Base-by-base conservation (phyloP, 2,113 vertebrate species). In the Lampris incognitus region DNA sequence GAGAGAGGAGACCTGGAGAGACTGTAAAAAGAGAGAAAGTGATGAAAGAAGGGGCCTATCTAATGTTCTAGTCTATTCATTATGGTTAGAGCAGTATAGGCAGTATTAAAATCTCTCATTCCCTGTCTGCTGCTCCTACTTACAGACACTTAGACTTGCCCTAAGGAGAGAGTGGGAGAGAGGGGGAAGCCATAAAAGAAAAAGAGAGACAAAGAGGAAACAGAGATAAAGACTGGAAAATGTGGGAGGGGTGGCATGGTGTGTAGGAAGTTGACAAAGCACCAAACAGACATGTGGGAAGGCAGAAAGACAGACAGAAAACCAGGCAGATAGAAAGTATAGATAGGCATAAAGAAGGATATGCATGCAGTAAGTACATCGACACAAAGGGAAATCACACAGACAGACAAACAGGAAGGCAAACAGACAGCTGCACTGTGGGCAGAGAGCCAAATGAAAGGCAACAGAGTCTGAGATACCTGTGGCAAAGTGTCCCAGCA, bases 41-140 rank as follows among this genome's bases (percentile, higher is more conserved):
- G 11, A 36, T 46, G 6, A 37, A 49, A 50, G 37, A 7, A 61
- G 49, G 11, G 72, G 55, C 48, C 50, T 65, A 67, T 72, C 55
- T 77, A 77, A 89, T 86, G 69, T 60, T 73, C 68, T 63, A 42
- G 58, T 83, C 77, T 89, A 84, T 78, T 85, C 73, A 86, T 89
- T 83, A 81, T 55, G 57, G 37, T 66, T 72, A 72, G 77, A 71
- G 73, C 55, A 52, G 61, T 51, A 57, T 51, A 57, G 66, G 51
- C 49, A 63, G 67, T 89, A 88, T 87, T 80, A 59, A 83, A 88
- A 83, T 86, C 61, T 76, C 65, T 70, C 70, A 74, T 69, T 59
- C 63, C 63, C 51, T 4, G 64, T 38, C 52, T 40, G 62, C 57
- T 24, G 68, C 62, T 13, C 57, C 57, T 42, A 42, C 49, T 36